Evolutionary conservation across 1,140 invertebrate species (phyloP).

Genomic region (Halesus radiatus): DNA sequence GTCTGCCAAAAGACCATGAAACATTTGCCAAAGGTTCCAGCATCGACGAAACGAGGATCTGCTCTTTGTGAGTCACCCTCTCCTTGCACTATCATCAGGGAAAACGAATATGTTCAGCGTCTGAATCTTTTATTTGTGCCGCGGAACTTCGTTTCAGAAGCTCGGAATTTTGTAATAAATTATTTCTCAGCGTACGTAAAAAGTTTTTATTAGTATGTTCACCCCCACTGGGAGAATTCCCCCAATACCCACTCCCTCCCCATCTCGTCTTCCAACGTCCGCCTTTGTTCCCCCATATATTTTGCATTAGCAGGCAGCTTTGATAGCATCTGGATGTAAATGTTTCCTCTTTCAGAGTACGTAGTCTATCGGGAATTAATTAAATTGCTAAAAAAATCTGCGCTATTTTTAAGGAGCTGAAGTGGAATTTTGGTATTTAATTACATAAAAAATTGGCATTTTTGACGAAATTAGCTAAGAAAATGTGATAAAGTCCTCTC

Average conservation of each 20-base stretch:
- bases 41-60: conserved; percentile 10
- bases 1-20: not conserved
- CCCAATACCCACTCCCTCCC: not conserved
- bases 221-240: too few relatives aligned
- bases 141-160: conserved; percentile 33
- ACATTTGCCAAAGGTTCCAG: conserved; percentile 8
- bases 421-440: not conserved
- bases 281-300: conserved; percentile 30
- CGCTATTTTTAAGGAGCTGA: not conserved
- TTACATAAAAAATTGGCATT: not conserved
- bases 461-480: too few relatives aligned
- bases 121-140: conserved; percentile 43
- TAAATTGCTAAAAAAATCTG: conserved; percentile 21
- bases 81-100: not conserved
- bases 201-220: conserved; percentile 33
- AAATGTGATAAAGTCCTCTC: too few relatives aligned
- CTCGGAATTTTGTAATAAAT: conserved; percentile 40
- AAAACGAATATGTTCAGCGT: conserved; percentile 38
- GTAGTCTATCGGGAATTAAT: conserved; percentile 24
- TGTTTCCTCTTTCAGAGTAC: conserved; percentile 16
- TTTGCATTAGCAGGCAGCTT: conserved; percentile 27
- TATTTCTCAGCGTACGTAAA: conserved; percentile 38
- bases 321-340: conserved; percentile 7
- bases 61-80: not conserved
- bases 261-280: not conserved